Percentiles rank a stretch among this genome's conserved stretches.
These are phyloP conservation scores for Rhimphoctona megacephalus DNA, from an alignment of 2,888 invertebrate genomes.

Conservation along the genomic window DNA sequence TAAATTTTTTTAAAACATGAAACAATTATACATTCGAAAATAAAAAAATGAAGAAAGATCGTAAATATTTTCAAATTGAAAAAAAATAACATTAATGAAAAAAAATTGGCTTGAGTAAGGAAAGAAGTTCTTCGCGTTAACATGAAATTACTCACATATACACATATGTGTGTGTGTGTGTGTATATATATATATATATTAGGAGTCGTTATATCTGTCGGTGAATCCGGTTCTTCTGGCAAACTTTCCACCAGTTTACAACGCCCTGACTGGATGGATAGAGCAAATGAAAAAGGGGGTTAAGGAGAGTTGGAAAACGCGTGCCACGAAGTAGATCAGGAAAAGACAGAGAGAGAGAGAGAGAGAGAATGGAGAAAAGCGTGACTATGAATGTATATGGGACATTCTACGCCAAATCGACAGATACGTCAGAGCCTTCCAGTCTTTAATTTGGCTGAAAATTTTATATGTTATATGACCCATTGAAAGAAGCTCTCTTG, in stretches of 20 bases:
- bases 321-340: constrained; percentile 41
- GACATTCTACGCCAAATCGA: no score
- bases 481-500: no score
- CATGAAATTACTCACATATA: neutral
- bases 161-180: no score
- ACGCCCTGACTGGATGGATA: constrained; percentile 41
- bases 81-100: neutral
- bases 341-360: constrained; percentile 21
- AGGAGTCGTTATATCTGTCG: constrained; percentile 44
- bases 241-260: constrained; percentile 62
- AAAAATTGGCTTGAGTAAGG: neutral
- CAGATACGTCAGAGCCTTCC: no score
- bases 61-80: neutral
- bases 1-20: neutral
- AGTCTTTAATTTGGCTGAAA: no score
- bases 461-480: no score
- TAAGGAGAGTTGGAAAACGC: constrained; percentile 38
- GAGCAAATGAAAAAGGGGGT: constrained; percentile 36
- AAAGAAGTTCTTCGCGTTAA: neutral
- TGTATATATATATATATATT: constrained; percentile 25
- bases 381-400: constrained; percentile 14
- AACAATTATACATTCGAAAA: neutral
- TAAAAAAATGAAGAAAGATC: no score
- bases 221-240: constrained; percentile 61
- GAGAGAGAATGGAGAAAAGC: constrained; percentile 8